Base-by-base conservation (phyloP, 2,888 invertebrate genomes). In the Neocrepidodera transversa region DNA sequence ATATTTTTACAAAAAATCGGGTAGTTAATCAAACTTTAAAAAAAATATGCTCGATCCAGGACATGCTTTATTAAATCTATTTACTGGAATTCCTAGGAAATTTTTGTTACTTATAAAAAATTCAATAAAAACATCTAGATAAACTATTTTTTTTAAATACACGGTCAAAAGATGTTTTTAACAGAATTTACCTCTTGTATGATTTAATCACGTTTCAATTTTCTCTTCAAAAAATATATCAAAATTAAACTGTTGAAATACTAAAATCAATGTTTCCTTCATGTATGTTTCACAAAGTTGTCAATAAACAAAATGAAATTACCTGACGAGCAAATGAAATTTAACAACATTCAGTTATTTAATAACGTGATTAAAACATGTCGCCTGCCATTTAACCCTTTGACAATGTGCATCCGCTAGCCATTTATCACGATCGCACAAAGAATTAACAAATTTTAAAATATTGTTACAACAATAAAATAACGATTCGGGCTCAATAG, bases 321-420 rank as follows among this genome's bases (percentile, higher is more conserved):
- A 56, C 30, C 36, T 32, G 38, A 16, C 49, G 38, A 42, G 47
- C 40, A 30, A 49, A 49, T 66, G 66, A 63, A 67, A 50, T 59
- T 62, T 60, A 62, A 67, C 62, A 60, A 58, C 49, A 63, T 62
- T 55, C 56, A 51, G 51, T 51, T 51, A 51, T 51, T 51, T 51
- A 51, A 51, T 51, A 51, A 51, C 60, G 51, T 56, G 63, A 65
- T 65, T 56, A 65, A 55, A 59, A 52, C 61, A 60, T 63, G 64
- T 63, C 63, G 42, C 43, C 58, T 43, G 56, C 51, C 56, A 56
- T 48, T 58, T 58, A 53, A 53, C 53, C 48, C 53, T 51, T 40
- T 47, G 51, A 60, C 55, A 60, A 55, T 55, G 28, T 38, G 45
- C 50, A 55, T 60, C 60, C 60, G 60, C 26, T 45, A 13, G 18